phyloP scores from a whole-genome alignment of 92 coral and sea anemone genomes.

The Phenganax marumi region DNA sequence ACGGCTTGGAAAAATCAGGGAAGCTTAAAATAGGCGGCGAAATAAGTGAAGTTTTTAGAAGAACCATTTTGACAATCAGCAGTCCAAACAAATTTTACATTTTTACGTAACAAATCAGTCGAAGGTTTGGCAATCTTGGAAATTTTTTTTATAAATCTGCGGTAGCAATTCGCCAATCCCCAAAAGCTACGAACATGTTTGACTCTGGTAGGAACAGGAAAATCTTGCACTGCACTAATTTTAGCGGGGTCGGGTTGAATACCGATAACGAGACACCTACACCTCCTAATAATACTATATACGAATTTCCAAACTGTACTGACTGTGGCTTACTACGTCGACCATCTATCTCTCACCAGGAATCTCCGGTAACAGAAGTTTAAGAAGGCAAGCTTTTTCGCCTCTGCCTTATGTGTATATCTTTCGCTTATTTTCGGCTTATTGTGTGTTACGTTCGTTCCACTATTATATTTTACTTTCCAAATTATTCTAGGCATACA shows the following conservation, averaged over 20 bases:
- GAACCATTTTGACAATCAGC: constrained; percentile 21
- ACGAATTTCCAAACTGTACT: no score
- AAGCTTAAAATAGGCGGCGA: constrained; percentile 28
- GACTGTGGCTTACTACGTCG: no score
- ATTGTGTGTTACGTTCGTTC: no score
- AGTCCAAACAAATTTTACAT: constrained; percentile 39
- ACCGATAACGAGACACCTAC: no score
- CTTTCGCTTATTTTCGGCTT: no score
- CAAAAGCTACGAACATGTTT: constrained; percentile 27
- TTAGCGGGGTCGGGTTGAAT: constrained; percentile 59
- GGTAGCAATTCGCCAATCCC: constrained; percentile 21
- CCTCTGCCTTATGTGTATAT: no score
- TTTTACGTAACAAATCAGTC: constrained; percentile 23
- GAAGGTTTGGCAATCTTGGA: constrained; percentile 20
- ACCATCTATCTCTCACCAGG: no score
- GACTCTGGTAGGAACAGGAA: constrained; percentile 41
- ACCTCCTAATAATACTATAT: no score
- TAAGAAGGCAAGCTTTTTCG: no score
- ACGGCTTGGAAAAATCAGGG: constrained; percentile 28
- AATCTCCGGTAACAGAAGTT: no score
- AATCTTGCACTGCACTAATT: constrained; percentile 52
- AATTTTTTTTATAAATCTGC: constrained; percentile 17
- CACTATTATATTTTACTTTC: no score
- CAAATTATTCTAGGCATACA: no score
- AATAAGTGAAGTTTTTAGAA: constrained; percentile 19